Evolutionary conservation across 2,113 vertebrate species (phyloP), one percentile per base, ranked within the genome.

Genomic region (Sinocyclocheilus rhinocerous): DNA sequence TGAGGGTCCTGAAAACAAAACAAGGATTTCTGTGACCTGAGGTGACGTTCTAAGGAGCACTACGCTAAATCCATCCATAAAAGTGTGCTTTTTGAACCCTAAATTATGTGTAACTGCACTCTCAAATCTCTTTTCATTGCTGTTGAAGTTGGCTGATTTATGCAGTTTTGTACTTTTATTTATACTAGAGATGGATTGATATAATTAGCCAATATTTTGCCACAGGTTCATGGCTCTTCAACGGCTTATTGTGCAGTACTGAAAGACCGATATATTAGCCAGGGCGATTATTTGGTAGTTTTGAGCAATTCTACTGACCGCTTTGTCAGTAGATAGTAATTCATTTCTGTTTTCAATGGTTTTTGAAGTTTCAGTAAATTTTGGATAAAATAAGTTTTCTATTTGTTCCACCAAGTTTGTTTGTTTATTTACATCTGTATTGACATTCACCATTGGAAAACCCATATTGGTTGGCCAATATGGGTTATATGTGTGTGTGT

Each of bases 1-100:
- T 36, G 52, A 80, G 65, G 36, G 57, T 22, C 36, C 72, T 57
- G 20, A 80, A 59, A 33, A 84, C 24, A 75, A 81, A 81, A 26
- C 63, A 63, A 57, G 26, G 50, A 3, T 39, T 29, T 57, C 15
- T 50, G 15, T 59, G 75, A 86, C 67, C 63, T 63, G 2, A 61
- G 75, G 45, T 48, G 67, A 15, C 6, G 12, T 63, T 24, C 26
- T 65, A 70, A 84, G 69, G 80, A 84, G 36, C 6, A 42, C 3
- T 85, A 63, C 50, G 13, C 16, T 45, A 20, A 78, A 24, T 59
- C 18, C 55, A 59, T 61, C 29, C 33, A 26, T 20, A 22, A 10
- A 29, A 57, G 20, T 11, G 15, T 48, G 24, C 20, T 50, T 78
- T 76, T 78, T 11, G 20, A 12, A 8, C 59, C 20, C 4, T 20